phyloP scores from a whole-genome alignment of 2,888 invertebrate species.

The Trissonchulus latispiculum region DNA sequence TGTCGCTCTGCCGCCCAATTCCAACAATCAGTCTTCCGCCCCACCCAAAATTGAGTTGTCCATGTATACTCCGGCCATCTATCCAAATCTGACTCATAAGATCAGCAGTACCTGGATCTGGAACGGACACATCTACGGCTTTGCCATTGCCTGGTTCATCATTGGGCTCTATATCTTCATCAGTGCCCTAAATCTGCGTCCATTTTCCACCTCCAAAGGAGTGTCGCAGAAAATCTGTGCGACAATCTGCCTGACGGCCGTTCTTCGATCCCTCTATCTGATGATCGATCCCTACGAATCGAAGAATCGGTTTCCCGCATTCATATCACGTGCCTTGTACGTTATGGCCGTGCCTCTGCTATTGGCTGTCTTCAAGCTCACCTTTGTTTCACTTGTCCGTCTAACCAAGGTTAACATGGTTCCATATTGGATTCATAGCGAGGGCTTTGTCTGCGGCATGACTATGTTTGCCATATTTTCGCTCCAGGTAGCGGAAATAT shows the following conservation, averaged over 20 bases:
- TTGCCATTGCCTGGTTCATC: constrained; percentile 1
- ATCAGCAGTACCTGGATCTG: neutral
- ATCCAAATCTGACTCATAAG: neutral
- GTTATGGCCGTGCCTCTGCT: neutral
- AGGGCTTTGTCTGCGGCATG: too few species aligned
- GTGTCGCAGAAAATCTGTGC: neutral
- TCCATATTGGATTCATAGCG: neutral
- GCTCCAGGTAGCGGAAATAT: too few species aligned
- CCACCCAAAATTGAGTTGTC: too few species aligned
- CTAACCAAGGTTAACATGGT: neutral
- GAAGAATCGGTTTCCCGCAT: neutral
- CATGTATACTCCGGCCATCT: neutral
- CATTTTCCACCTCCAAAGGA: neutral
- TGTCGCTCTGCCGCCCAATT: too few species aligned
- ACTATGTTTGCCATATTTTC: too few species aligned
- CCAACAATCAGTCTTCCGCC: too few species aligned
- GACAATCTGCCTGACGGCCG: neutral
- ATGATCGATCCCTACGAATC: constrained; percentile 9
- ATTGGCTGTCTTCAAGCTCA: neutral
- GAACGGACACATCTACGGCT: neutral
- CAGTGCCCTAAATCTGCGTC: too few species aligned
- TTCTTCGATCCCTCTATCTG: neutral
- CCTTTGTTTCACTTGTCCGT: neutral
- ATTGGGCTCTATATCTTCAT: constrained; percentile 1
- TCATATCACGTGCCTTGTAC: neutral